phyloP scores from a whole-genome alignment of 2,888 invertebrate species.

The Schizaphis graminum region DNA sequence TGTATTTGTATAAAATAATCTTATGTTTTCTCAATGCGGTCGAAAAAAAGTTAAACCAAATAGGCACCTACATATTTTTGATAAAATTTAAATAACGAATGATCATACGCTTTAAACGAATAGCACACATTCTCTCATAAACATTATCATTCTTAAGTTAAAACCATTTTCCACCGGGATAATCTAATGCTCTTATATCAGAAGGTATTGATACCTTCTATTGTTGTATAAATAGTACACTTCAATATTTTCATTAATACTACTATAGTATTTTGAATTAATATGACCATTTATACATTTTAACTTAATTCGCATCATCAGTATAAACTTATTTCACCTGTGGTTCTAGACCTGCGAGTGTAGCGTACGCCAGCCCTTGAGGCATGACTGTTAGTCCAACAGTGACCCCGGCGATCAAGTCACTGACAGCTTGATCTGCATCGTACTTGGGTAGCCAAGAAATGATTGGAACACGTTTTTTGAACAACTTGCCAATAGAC shows the following conservation, averaged over 20 bases:
- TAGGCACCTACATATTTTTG: neutral
- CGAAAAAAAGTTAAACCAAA: neutral
- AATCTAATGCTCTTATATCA: neutral
- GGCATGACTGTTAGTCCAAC: slow-evolving; percentile 95
- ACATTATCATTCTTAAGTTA: neutral
- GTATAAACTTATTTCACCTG: slow-evolving; percentile 75
- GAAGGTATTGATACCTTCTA: neutral
- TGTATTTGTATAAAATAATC: neutral
- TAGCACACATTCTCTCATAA: neutral
- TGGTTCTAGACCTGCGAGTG: slow-evolving; percentile 87
- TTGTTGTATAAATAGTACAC: neutral
- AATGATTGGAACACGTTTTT: slow-evolving; percentile 77
- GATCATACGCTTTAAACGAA: neutral
- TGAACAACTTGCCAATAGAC: slow-evolving; percentile 68
- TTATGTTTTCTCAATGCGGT: neutral
- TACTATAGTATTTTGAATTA: neutral
- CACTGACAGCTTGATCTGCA: slow-evolving; percentile 82
- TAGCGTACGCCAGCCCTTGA: slow-evolving; percentile 92
- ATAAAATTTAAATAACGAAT: neutral
- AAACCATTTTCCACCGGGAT: neutral
- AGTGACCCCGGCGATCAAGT: slow-evolving; percentile 91
- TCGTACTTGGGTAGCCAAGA: slow-evolving; percentile 84
- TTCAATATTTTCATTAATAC: neutral
- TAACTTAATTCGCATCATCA: neutral
- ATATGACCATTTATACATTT: neutral